Conservation (phyloP, 1,140 invertebrate genomes). For the Ganaspis sp. region DNA sequence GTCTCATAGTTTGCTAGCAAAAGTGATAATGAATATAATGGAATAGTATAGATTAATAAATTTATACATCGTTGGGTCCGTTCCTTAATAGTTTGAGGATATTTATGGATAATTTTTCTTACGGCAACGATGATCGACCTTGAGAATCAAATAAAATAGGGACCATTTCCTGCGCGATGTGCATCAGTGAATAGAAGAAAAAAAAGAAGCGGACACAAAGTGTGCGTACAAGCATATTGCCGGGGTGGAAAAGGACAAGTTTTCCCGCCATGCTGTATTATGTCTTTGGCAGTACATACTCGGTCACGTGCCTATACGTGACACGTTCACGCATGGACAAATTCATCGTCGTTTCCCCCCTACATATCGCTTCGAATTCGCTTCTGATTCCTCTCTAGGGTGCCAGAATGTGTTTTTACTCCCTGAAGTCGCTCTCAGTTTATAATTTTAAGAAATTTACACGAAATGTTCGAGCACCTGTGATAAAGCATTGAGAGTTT, state of each 20-base stretch:
- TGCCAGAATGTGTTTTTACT: conserved; percentile 71
- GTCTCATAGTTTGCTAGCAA: no score
- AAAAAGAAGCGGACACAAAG: conserved; percentile 9
- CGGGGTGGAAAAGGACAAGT: conserved; percentile 51
- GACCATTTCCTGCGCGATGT: neutral
- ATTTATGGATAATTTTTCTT: neutral
- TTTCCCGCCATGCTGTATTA: conserved; percentile 61
- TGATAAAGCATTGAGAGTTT: neutral
- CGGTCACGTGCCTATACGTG: conserved; percentile 75
- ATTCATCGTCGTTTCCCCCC: conserved; percentile 54
- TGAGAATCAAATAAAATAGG: conserved; percentile 1
- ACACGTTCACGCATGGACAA: conserved; percentile 73
- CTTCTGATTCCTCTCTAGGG: conserved; percentile 64
- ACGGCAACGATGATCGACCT: neutral
- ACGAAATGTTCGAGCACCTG: neutral
- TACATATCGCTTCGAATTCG: conserved; percentile 66
- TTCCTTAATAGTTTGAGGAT: neutral
- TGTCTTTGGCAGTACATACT: conserved; percentile 68
- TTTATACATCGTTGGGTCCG: neutral
- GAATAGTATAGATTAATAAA: no score
- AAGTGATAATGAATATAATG: no score
- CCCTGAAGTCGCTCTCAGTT: conserved; percentile 44
- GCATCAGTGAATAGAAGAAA: neutral
- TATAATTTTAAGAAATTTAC: neutral
- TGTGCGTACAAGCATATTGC: conserved; percentile 49